Base-by-base conservation (phyloP, 1,140 invertebrate genomes). In the Diorhabda sublineata region DNA sequence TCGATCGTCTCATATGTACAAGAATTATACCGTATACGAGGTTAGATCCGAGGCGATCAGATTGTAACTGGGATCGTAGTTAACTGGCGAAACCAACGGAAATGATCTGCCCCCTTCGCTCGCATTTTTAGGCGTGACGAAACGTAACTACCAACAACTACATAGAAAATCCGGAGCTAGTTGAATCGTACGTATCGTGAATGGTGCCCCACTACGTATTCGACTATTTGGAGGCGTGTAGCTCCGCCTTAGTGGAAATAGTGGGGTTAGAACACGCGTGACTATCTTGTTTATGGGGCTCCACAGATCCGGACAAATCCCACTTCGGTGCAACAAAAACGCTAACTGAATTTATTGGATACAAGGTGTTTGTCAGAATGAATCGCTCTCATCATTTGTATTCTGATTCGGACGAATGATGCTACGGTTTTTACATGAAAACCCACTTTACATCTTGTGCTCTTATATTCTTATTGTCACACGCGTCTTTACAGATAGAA, bases 261-360 rank as follows among this genome's bases (percentile, higher is more conserved):
- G 68, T 67, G 68, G 73, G 75, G 74, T 73, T 66, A 62, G 63
- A 72, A 76, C 74, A 77, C 73, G 74, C 71, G 73, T 75, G 77
- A 76, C 78, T 77, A 76, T 78, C 79, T 79, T 80, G 79, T 81
- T 80, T 80, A 81, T 79, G 77, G 74, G 77, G 74, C 76, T 76
- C 74, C 72, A 71, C 72, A 77, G 75, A 79, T 77, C 78, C 74
- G 73, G 73, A 81, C 80, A 81, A 81, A 81, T 81, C 79, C 80
- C 78, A 78, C 79, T 76, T 77, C 76, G 71, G 67, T 71, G 73
- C 73, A 76, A 79, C 78, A 77, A 80, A 78, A 78, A 79, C 78
- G 72, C 73, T 80, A 81, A 80, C 79, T 76, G 80, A 81, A 80
- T 81, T 81, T 81, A 81, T 81, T 81, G 79, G 79, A 80, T 80